These are phyloP conservation scores for Caenorhabditis panamensis DNA, from an alignment of 2,888 invertebrate genomes.

Conservation along the genomic window DNA sequence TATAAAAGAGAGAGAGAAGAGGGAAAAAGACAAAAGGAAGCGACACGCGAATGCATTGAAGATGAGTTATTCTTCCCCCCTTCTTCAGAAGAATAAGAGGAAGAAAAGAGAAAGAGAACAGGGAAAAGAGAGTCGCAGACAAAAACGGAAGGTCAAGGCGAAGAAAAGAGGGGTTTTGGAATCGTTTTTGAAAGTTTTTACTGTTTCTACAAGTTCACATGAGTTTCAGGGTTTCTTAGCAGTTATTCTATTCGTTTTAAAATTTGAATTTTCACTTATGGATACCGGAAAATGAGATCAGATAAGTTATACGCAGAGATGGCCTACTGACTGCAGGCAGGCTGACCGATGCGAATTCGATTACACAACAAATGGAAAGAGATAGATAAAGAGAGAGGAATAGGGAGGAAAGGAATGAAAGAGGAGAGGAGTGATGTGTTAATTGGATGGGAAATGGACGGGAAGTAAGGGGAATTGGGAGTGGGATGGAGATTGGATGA, in stretches of 20 bases:
- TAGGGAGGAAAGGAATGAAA: not conserved
- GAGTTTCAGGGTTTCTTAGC: too few relatives aligned
- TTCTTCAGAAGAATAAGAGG: not conserved
- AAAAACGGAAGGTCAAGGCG: constrained; percentile 15
- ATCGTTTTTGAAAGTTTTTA: not conserved
- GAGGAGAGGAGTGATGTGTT: not conserved
- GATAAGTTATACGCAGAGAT: too few relatives aligned
- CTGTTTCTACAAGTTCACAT: too few relatives aligned
- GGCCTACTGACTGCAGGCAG: too few relatives aligned
- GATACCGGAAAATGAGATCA: too few relatives aligned
- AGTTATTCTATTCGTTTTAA: too few relatives aligned
- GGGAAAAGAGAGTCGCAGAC: not conserved
- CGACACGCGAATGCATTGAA: constrained; percentile 30
- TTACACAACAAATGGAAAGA: constrained; percentile 11
- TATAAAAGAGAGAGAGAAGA: constrained; percentile 3
- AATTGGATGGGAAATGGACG: too few relatives aligned
- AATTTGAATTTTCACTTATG: too few relatives aligned
- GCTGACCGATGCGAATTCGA: not conserved
- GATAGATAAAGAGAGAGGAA: not conserved
- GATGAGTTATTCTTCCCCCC: constrained; percentile 47
- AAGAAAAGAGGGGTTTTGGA: not conserved
- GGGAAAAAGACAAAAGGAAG: constrained; percentile 22
- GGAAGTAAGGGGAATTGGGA: too few relatives aligned
- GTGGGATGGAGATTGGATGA: too few relatives aligned
- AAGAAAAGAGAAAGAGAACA: not conserved